These are phyloP conservation scores for Acropternis orthonyx DNA, from an alignment of 2,797 vertebrate species.

Conservation along the genomic window DNA sequence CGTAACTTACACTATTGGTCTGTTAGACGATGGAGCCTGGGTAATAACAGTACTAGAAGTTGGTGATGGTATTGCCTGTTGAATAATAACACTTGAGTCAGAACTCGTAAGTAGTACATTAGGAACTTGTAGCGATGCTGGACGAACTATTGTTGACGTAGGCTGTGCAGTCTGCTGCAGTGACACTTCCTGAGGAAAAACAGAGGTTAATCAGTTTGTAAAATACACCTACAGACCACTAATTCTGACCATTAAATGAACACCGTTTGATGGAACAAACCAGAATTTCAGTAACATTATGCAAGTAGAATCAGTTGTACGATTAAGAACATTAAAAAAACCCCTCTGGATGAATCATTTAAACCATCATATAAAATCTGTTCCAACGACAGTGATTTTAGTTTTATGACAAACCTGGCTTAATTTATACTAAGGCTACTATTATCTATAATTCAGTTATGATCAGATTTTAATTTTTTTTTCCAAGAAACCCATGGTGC, in stretches of 20 bases:
- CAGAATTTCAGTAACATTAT: background rate
- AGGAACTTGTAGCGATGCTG: slow-evolving; percentile 96
- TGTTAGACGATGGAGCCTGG: slow-evolving; percentile 95
- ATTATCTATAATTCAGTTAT: background rate
- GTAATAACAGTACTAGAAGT: slow-evolving; percentile 99
- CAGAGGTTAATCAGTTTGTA: slow-evolving; percentile 9
- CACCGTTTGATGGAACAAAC: background rate
- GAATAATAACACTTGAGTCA: slow-evolving; percentile 97
- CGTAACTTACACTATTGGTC: slow-evolving; percentile 96
- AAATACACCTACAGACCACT: background rate
- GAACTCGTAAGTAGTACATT: slow-evolving; percentile 97
- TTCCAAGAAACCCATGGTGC: background rate
- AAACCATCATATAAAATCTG: background rate
- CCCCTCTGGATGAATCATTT: background rate
- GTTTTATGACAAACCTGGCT: background rate
- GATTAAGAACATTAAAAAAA: background rate
- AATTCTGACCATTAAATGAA: background rate
- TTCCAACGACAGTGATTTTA: background rate
- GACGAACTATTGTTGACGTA: slow-evolving; percentile 95
- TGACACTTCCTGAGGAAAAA: slow-evolving; percentile 89
- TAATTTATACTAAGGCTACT: background rate
- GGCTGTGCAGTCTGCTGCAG: slow-evolving; percentile 94
- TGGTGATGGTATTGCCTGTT: slow-evolving; percentile 97
- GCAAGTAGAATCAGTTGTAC: background rate
- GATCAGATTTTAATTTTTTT: background rate